Percentiles rank a stretch among this genome's conserved stretches.
Conservation (phyloP, 2,888 invertebrate species). For the Anarsia innoxiella region DNA sequence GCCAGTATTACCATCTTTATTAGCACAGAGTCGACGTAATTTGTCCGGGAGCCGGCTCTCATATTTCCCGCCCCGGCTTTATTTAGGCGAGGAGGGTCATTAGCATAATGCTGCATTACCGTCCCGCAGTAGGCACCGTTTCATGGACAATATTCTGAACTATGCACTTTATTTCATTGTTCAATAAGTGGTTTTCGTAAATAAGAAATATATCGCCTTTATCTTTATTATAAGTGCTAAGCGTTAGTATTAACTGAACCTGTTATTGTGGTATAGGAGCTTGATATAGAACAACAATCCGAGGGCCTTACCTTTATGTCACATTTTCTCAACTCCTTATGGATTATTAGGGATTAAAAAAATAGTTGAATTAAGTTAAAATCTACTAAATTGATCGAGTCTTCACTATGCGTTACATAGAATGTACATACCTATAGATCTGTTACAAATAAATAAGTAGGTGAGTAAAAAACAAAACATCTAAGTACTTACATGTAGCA, state of each 20-base stretch:
- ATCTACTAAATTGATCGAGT: no score
- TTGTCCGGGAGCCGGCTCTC: slow-evolving; percentile 49
- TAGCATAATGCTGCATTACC: slow-evolving; percentile 58
- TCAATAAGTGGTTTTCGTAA: slow-evolving; percentile 7
- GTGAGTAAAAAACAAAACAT: no score
- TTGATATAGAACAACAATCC: no score
- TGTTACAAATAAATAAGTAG: no score
- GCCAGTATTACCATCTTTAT: slow-evolving; percentile 57
- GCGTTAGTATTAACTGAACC: background rate
- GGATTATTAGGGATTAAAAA: background rate
- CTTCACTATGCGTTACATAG: no score
- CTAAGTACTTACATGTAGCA: no score
- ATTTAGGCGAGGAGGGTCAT: slow-evolving; percentile 52
- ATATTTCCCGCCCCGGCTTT: slow-evolving; percentile 52
- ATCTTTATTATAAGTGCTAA: background rate
- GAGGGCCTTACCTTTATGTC: no score
- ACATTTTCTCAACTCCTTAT: background rate
- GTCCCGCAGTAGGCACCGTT: slow-evolving; percentile 25
- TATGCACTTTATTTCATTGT: slow-evolving; percentile 16
- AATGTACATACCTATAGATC: no score
- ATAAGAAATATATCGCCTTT: slow-evolving; percentile 2
- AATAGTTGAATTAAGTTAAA: no score
- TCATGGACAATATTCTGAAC: slow-evolving; percentile 22
- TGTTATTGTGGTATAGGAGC: background rate
- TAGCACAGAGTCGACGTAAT: slow-evolving; percentile 48